Percentiles rank a stretch among this genome's conserved stretches.
Evolutionary conservation across 2,113 vertebrate genomes (phyloP).

Genomic region (Scartelaos histophorus): DNA sequence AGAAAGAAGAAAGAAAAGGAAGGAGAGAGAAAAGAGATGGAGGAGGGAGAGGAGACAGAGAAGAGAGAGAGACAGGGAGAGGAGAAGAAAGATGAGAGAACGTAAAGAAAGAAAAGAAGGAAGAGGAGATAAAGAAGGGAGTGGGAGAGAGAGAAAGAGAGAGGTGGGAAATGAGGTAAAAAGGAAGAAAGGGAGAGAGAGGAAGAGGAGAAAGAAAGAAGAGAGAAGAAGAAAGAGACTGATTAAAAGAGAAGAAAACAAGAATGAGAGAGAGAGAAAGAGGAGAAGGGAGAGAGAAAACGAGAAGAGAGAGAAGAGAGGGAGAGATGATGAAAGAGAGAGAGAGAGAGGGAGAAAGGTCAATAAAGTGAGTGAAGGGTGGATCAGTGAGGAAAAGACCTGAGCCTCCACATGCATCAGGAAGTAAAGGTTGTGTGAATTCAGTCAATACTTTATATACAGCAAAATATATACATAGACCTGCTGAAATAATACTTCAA

Average conservation of each 20-base stretch:
- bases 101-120: neutral
- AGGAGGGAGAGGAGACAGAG: too few relatives aligned
- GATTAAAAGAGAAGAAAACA: too few relatives aligned
- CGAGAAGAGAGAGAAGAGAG: conserved; percentile 15
- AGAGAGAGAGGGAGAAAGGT: conserved; percentile 54
- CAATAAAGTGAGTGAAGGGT: conserved; percentile 22
- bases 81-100: neutral
- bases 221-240: too few relatives aligned
- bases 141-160: neutral
- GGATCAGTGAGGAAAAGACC: neutral
- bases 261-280: neutral
- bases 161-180: too few relatives aligned
- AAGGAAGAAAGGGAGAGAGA: neutral
- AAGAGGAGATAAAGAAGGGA: neutral
- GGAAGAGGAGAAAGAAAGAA: neutral
- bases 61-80: too few relatives aligned
- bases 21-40: too few relatives aligned
- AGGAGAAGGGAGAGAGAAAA: neutral
- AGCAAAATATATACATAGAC: too few relatives aligned
- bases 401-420: too few relatives aligned
- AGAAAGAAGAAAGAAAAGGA: too few relatives aligned
- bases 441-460: too few relatives aligned
- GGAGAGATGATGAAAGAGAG: conserved; percentile 15
- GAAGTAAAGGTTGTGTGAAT: too few relatives aligned
- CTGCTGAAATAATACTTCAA: too few relatives aligned